Evolutionary conservation across 2,888 invertebrate genomes (phyloP).

Genomic region (Parochlus steinenii): DNA sequence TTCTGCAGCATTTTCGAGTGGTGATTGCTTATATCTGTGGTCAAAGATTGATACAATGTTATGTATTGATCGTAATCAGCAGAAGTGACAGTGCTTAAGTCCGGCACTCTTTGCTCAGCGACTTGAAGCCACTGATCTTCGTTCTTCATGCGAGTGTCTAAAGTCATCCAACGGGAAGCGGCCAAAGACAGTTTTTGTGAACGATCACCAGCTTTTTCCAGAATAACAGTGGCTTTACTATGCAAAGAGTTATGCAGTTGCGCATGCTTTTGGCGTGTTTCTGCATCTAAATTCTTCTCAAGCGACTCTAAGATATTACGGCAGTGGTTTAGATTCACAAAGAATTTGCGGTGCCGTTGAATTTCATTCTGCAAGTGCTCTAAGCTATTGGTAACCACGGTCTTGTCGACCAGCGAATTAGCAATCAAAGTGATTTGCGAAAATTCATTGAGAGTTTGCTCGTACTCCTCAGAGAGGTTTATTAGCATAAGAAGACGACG

Average conservation of each 20-base stretch:
- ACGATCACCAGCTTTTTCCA: constrained; percentile 65
- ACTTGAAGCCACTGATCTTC: constrained; percentile 71
- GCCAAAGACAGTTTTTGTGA: constrained; percentile 73
- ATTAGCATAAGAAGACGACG: constrained; percentile 59
- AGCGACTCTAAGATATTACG: constrained; percentile 71
- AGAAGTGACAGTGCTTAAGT: constrained; percentile 61
- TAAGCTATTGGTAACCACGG: constrained; percentile 54
- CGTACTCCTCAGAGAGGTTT: constrained; percentile 69
- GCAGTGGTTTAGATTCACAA: constrained; percentile 75
- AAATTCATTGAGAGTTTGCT: constrained; percentile 73
- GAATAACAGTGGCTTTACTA: constrained; percentile 52
- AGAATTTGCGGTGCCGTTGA: constrained; percentile 77
- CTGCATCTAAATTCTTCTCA: constrained; percentile 65
- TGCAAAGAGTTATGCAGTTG: constrained; percentile 61
- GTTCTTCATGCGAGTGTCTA: constrained; percentile 68
- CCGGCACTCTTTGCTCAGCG: constrained; percentile 68
- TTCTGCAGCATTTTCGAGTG: constrained; percentile 61
- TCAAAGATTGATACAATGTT: constrained; percentile 63
- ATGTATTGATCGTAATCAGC: constrained; percentile 74
- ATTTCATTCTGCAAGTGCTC: constrained; percentile 77
- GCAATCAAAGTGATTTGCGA: constrained; percentile 72
- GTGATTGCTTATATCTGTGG: constrained; percentile 62
- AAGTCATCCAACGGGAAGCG: constrained; percentile 65
- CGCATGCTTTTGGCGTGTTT: constrained; percentile 56
- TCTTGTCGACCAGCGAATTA: constrained; percentile 60